Conservation (phyloP, 2,797 vertebrate genomes). For the Anniella stebbinsi region DNA sequence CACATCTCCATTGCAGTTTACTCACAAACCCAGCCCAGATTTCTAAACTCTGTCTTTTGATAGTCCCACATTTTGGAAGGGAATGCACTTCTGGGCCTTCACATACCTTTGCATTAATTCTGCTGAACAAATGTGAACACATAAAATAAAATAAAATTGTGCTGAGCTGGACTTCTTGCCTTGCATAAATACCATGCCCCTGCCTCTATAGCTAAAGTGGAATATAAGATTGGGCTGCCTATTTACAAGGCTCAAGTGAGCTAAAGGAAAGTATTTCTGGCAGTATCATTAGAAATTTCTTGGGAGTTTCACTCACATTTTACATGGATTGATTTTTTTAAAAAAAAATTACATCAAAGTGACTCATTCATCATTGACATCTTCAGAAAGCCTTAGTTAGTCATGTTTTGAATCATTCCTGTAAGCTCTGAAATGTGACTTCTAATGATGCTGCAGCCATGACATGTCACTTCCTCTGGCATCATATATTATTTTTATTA, state of each 20-base stretch:
- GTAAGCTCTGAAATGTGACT: conserved; percentile 13
- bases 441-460: background rate
- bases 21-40: background rate
- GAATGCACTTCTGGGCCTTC: background rate
- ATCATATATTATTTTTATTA: background rate
- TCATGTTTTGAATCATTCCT: conserved; percentile 28
- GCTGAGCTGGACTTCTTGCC: background rate
- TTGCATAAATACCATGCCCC: background rate
- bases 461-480: background rate
- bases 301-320: background rate
- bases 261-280: background rate
- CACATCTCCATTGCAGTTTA: background rate
- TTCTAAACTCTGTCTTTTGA: background rate
- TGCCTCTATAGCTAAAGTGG: background rate
- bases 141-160: background rate
- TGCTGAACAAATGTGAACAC: background rate
- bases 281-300: conserved; percentile 4
- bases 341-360: conserved; percentile 25
- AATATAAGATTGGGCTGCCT: background rate
- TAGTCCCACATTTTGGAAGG: background rate
- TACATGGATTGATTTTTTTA: background rate
- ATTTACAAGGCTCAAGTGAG: background rate
- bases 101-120: background rate
- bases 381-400: conserved; percentile 32
- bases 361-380: conserved; percentile 23